These are phyloP conservation scores for Pemphigus obesinymphae DNA, from an alignment of 1,140 invertebrate genomes.

Conservation along the genomic window DNA sequence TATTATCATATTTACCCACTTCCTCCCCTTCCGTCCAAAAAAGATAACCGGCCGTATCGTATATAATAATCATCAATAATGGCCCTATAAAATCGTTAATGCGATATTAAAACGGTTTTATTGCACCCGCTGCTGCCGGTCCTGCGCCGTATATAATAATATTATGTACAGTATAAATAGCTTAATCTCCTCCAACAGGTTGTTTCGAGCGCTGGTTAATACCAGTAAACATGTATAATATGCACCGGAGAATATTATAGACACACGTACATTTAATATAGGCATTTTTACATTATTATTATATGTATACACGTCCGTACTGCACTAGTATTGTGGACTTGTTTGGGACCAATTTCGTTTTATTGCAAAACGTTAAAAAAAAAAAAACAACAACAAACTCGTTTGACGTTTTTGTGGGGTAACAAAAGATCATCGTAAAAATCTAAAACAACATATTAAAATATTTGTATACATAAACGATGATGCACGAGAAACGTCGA, in stretches of 20 bases:
- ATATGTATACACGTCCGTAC: neutral
- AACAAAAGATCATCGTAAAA: conserved; percentile 34
- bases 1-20: too few relatives aligned
- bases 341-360: conserved; percentile 24
- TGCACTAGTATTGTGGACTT: too few relatives aligned
- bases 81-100: conserved; percentile 37
- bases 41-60: conserved; percentile 23
- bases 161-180: neutral
- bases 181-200: conserved; percentile 12
- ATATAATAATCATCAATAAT: conserved; percentile 27
- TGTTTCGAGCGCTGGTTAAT: neutral
- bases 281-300: neutral
- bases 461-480: too few relatives aligned
- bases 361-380: conserved; percentile 34
- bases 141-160: neutral
- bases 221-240: too few relatives aligned
- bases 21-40: too few relatives aligned
- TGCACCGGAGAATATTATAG: conserved; percentile 11
- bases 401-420: conserved; percentile 3
- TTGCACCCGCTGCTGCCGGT: neutral
- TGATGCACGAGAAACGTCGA: too few relatives aligned
- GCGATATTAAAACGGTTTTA: conserved; percentile 37
- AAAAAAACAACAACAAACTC: conserved; percentile 22
- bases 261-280: neutral
- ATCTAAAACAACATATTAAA: too few relatives aligned